These are phyloP conservation scores for Caenorhabditis sp. DNA, from an alignment of 2,888 invertebrate genomes.

Conservation along the genomic window DNA sequence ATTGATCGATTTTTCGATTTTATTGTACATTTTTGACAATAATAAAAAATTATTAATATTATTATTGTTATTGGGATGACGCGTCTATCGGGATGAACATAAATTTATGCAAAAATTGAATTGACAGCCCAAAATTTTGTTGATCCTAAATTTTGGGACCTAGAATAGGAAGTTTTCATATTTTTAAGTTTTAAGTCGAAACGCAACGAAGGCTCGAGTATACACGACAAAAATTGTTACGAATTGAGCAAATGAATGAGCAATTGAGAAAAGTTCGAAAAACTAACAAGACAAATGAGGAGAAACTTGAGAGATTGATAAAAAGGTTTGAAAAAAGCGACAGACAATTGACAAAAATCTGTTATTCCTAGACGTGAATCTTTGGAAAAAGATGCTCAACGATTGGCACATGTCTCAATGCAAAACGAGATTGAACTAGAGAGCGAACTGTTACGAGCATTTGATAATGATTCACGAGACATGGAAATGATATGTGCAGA, in stretches of 20 bases:
- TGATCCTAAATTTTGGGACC: no score
- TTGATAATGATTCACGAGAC: conserved; percentile 24
- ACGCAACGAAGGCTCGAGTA: conserved; percentile 37
- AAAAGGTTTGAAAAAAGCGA: conserved; percentile 18
- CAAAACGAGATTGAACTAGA: conserved; percentile 20
- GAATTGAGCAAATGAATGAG: conserved; percentile 36
- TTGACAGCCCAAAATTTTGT: no score
- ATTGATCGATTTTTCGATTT: no score
- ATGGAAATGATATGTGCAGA: conserved; percentile 35
- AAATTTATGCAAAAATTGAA: no score
- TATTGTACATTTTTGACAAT: no score
- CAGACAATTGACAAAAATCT: no score
- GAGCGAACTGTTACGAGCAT: conserved; percentile 18
- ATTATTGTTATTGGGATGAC: no score
- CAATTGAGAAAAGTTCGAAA: conserved; percentile 23
- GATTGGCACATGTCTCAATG: conserved; percentile 20
- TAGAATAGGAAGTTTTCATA: no score
- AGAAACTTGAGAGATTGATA: conserved; percentile 27
- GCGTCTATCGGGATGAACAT: no score
- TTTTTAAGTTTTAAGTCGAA: no score
- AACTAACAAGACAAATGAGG: conserved; percentile 17
- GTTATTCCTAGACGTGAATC: conserved; percentile 29
- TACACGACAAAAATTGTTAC: conserved; percentile 29
- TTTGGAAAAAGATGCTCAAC: conserved; percentile 22
- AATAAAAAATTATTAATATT: no score